Evolutionary conservation across 2,888 invertebrate genomes (phyloP).

Genomic region (Xestobium rufovillosum): DNA sequence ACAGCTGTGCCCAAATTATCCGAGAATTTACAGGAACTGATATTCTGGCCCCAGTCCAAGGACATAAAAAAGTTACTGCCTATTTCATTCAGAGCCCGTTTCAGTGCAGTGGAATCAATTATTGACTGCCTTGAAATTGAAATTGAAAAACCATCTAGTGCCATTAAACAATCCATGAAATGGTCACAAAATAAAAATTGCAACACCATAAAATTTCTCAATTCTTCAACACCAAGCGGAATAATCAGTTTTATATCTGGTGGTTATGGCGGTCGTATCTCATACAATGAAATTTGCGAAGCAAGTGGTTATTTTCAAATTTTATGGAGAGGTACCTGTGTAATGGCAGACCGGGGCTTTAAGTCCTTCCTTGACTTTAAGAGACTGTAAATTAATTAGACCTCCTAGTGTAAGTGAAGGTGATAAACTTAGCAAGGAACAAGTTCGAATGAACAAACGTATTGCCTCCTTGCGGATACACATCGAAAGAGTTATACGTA

Average conservation of each 20-base stretch:
- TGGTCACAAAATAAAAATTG: constrained; percentile 34
- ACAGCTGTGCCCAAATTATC: no score
- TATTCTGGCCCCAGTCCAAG: background rate
- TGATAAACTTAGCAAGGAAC: constrained; percentile 8
- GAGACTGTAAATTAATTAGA: constrained; percentile 14
- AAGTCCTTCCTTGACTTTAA: constrained; percentile 2
- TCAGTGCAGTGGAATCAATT: constrained; percentile 29
- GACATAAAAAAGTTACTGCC: constrained; percentile 18
- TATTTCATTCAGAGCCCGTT: constrained; percentile 22
- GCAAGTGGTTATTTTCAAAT: constrained; percentile 9
- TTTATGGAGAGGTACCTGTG: constrained; percentile 3
- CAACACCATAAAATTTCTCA: constrained; percentile 26
- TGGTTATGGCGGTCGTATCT: background rate
- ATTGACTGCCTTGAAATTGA: constrained; percentile 37
- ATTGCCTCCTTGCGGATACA: constrained; percentile 13
- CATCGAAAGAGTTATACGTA: constrained; percentile 10
- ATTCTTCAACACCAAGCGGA: constrained; percentile 24
- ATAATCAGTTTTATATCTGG: background rate
- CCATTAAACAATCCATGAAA: constrained; percentile 30
- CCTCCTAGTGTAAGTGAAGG: constrained; percentile 13
- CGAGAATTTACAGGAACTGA: no score
- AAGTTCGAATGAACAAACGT: constrained; percentile 12
- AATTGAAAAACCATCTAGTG: constrained; percentile 33
- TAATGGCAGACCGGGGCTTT: constrained; percentile 17
- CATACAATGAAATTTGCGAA: background rate